These are phyloP conservation scores for Hylia prasina DNA, from an alignment of 2,113 vertebrate genomes.

Conservation along the genomic window DNA sequence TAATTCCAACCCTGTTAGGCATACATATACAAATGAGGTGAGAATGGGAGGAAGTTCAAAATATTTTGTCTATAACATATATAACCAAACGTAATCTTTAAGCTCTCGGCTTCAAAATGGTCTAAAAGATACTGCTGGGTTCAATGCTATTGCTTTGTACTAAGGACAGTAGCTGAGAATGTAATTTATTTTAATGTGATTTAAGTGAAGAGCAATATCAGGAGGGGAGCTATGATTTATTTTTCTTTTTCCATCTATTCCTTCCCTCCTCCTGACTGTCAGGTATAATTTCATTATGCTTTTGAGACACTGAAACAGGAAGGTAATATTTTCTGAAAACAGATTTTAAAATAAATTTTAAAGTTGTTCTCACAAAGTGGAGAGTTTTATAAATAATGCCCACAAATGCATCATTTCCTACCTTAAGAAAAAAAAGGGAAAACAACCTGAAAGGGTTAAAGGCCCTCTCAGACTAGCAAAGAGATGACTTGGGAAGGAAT, in stretches of 20 bases:
- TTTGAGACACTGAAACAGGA: background rate
- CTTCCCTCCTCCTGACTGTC: background rate
- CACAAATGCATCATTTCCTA: background rate
- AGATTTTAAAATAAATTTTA: background rate
- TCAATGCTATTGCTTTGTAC: background rate
- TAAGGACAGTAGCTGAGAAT: background rate
- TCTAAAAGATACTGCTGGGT: background rate
- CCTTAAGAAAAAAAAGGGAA: background rate
- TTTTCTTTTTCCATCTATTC: background rate
- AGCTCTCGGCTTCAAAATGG: background rate
- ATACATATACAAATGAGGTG: background rate
- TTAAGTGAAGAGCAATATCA: background rate
- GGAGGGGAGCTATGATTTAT: background rate
- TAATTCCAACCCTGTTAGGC: background rate
- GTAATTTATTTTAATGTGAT: background rate
- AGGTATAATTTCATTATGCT: background rate
- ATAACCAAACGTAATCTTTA: background rate
- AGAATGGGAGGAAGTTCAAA: background rate
- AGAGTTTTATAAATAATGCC: background rate
- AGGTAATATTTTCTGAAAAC: background rate
- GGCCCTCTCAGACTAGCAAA: background rate
- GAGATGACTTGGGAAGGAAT: background rate
- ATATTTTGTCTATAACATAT: background rate
- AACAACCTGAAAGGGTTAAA: background rate
- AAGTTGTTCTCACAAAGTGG: background rate